A percentile compares a stretch with the other conserved stretches of the same genome.
Conservation (phyloP, 2,113 vertebrate species). For the Eolophus roseicapilla region DNA sequence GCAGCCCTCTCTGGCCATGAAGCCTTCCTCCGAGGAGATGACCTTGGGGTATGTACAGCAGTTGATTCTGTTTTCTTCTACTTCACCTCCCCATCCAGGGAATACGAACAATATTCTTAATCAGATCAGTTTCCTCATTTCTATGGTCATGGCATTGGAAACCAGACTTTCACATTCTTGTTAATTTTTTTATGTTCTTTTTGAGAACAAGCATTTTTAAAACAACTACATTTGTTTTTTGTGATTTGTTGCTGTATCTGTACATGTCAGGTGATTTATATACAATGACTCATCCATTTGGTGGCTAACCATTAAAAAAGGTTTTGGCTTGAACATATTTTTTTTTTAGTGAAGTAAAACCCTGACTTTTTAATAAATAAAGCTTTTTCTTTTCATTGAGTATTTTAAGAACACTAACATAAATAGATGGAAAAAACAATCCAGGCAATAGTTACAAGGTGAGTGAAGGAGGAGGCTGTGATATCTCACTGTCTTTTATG, state of each 20-base stretch:
- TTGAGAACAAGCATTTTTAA: neutral
- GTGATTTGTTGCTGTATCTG: neutral
- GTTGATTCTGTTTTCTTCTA: neutral
- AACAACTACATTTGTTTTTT: neutral
- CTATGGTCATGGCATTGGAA: neutral
- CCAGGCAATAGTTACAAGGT: neutral
- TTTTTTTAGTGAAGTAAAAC: neutral
- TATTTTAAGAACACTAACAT: neutral
- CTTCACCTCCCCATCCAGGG: neutral
- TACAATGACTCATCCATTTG: neutral
- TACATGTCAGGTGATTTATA: neutral
- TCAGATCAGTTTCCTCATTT: neutral
- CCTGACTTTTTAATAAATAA: neutral
- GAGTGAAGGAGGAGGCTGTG: neutral
- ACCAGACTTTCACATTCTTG: neutral
- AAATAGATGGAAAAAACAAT: neutral
- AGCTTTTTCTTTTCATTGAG: neutral
- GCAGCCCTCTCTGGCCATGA: slow-evolving; percentile 80
- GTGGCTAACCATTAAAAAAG: neutral
- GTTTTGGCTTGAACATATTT: neutral
- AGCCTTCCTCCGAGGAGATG: slow-evolving; percentile 75
- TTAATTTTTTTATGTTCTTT: neutral
- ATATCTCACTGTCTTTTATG: neutral
- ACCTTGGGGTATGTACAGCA: slow-evolving; percentile 79
- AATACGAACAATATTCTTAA: neutral